phyloP scores from a whole-genome alignment of 92 coral and sea anemone species.

The Zoanthus sociatus region DNA sequence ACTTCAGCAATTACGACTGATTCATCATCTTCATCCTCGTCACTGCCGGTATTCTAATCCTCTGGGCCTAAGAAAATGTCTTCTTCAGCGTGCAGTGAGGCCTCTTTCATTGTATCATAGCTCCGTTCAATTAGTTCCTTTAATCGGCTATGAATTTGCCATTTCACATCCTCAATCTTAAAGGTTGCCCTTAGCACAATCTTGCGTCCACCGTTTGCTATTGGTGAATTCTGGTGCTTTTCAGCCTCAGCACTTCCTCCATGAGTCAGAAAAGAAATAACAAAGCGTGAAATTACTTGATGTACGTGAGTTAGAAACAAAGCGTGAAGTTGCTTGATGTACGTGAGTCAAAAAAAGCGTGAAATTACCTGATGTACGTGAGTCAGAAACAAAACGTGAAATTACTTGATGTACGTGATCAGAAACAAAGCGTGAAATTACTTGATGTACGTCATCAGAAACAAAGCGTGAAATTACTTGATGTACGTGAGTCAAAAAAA shows the following conservation, averaged over 20 bases:
- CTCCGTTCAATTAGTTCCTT: slow-evolving; percentile 40
- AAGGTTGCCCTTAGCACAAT: slow-evolving; percentile 37
- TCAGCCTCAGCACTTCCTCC: slow-evolving; percentile 46
- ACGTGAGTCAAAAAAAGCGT: too few species aligned
- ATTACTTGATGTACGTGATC: too few species aligned
- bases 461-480: too few species aligned
- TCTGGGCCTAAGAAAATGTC: background rate
- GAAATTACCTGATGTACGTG: too few species aligned
- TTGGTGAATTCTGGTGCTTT: slow-evolving; percentile 32
- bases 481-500: too few species aligned
- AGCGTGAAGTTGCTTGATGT: too few species aligned
- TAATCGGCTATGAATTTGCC: slow-evolving; percentile 23
- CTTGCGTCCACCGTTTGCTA: slow-evolving; percentile 46
- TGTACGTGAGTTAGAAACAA: background rate
- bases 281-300: slow-evolving; percentile 1
- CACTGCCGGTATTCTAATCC: background rate
- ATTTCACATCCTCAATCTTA: slow-evolving; percentile 26
- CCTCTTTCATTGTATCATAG: slow-evolving; percentile 32
- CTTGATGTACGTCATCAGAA: too few species aligned
- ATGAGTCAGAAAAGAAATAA: slow-evolving; percentile 29
- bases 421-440: too few species aligned
- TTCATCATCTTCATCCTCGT: background rate
- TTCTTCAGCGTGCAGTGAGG: background rate
- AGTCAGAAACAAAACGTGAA: too few species aligned
- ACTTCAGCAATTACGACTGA: background rate